phyloP scores from a whole-genome alignment of 2,797 vertebrate genomes.

The Crocodylus rhombifer region DNA sequence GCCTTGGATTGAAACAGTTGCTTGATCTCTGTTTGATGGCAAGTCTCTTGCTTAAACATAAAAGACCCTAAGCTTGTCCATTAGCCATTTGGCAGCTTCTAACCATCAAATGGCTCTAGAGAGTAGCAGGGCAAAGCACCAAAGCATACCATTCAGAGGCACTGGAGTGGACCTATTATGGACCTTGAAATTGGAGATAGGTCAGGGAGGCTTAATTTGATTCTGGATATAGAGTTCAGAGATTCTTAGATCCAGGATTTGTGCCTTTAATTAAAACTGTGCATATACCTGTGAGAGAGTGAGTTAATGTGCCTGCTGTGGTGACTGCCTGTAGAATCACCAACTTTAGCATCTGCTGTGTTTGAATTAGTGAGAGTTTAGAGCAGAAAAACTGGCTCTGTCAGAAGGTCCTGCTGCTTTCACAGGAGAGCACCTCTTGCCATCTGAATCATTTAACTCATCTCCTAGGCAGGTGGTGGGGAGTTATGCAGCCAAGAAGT shows the following conservation, averaged over 20 bases:
- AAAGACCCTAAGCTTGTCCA: not conserved
- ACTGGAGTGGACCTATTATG: not conserved
- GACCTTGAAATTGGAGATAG: not conserved
- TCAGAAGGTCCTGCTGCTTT: not conserved
- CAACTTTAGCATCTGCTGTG: not conserved
- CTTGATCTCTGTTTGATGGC: not conserved
- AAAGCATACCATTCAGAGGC: not conserved
- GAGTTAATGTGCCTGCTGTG: not conserved
- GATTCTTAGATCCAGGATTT: not conserved
- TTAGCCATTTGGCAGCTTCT: not conserved
- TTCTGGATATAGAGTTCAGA: not conserved
- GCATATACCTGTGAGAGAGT: not conserved
- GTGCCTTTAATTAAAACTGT: not conserved
- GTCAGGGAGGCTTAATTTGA: not conserved
- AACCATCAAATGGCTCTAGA: not conserved
- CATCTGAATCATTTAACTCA: not conserved
- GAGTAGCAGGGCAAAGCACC: not conserved
- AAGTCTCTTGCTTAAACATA: not conserved
- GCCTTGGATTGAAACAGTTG: not conserved
- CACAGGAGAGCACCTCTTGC: not conserved
- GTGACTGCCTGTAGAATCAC: not conserved
- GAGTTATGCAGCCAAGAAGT: not conserved
- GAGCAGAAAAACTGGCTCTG: not conserved
- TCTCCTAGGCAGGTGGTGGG: not conserved
- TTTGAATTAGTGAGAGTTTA: not conserved